These are phyloP conservation scores for Rhodinocichla rosea DNA, from an alignment of 2,113 vertebrate species.

Conservation along the genomic window DNA sequence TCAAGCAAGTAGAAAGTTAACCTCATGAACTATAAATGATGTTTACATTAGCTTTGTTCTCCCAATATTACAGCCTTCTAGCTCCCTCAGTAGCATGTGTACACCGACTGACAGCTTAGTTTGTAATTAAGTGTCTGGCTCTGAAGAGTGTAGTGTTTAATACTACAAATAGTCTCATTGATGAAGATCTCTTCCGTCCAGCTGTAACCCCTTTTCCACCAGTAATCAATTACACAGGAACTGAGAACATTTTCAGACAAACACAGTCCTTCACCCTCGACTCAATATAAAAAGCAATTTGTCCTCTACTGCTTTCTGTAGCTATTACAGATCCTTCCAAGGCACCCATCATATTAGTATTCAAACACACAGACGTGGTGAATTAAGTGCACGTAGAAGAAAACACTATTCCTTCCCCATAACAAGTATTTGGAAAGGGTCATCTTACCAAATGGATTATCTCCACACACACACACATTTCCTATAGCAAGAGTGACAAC, in stretches of 20 bases:
- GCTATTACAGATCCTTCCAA: background rate
- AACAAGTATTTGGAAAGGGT: background rate
- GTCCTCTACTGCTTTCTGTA: background rate
- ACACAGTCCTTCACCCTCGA: background rate
- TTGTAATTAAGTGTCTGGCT: background rate
- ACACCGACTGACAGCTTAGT: background rate
- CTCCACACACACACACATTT: background rate
- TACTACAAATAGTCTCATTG: background rate
- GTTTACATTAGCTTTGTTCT: constrained; percentile 15
- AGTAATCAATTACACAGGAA: background rate
- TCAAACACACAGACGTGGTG: background rate
- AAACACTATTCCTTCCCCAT: background rate
- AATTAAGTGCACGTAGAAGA: background rate
- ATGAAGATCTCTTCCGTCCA: background rate
- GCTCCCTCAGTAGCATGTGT: background rate
- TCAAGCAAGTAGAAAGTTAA: background rate
- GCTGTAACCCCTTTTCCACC: background rate
- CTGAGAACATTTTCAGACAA: background rate
- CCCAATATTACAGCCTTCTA: background rate
- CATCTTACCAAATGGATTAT: background rate
- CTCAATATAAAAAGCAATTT: background rate
- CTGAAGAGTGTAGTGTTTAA: background rate
- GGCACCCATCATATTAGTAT: background rate
- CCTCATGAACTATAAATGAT: constrained; percentile 2
- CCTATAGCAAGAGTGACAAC: background rate